Base-by-base conservation (phyloP, 2,113 vertebrate genomes). In the Hassar affinis region DNA sequence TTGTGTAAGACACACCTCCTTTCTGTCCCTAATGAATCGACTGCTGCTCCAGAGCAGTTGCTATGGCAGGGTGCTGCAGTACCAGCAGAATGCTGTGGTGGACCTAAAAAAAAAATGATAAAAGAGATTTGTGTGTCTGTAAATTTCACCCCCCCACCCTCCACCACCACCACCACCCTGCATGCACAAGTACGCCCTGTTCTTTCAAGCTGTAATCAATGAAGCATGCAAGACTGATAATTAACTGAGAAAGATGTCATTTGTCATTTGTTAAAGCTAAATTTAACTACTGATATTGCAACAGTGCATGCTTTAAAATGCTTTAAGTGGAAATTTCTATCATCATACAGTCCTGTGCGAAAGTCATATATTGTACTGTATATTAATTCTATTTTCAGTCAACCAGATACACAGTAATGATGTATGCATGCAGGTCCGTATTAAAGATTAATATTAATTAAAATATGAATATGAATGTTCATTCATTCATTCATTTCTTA, bases 41-140 rank as follows among this genome's bases (percentile, higher is more conserved):
- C 83, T 79, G 75, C 82, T 80, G 69, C 81, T 83, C 68, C 68
- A 66, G 66, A 62, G 57, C 72, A 59, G 81, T 86, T 80, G 83
- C 85, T 86, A 84, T 84, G 82, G 56, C 76, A 82, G 47, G 78
- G n/a, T 80, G 64, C 85, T 86, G 85, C 85, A 87, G 87, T 75
- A 83, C 59, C 81, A 66, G 80, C 52, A 75, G 62, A 83, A 83
- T 78, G 81, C 33, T 77, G 56, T 83, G 52, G 45, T 56, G 22
- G 49, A 64, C 68, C 80, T 71, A 2, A 57, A 68, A 49, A 84
- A 80, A 76, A 51, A 68, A 22, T 12, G 25, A 33, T 35, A 30
- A 71, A 54, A 30, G 25, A 56, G 25, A n/a, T 45, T 45, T 56
- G 25, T 79, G 77, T 62, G 38, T 30, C n/a, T 20, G n/a, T 75